A percentile compares a stretch with the other conserved stretches of the same genome.
These are phyloP conservation scores for Tineola bisselliella DNA, from an alignment of 2,888 invertebrate genomes.

Conservation along the genomic window DNA sequence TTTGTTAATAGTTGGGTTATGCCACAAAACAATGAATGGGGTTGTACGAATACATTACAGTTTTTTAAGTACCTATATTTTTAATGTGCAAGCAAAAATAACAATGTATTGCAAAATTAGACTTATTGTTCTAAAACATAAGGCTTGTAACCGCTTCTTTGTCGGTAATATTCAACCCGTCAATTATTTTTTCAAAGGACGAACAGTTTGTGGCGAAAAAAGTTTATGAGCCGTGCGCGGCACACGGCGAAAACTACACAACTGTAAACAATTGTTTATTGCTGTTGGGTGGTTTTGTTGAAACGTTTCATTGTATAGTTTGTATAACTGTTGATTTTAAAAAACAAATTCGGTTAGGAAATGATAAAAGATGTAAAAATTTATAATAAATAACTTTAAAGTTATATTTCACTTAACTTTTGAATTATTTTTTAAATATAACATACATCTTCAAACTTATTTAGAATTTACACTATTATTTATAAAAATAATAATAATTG, in stretches of 20 bases:
- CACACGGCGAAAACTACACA: not conserved
- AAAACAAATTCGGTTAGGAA: not conserved
- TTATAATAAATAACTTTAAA: too few species aligned
- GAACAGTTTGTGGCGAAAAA: constrained; percentile 1
- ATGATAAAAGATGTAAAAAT: too few species aligned
- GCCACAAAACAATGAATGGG: not conserved
- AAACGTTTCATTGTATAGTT: not conserved
- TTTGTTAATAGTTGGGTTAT: constrained; percentile 40
- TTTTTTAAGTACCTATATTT: too few species aligned
- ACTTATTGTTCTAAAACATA: not conserved
- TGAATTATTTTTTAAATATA: too few species aligned
- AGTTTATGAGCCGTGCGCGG: not conserved
- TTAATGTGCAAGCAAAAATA: not conserved
- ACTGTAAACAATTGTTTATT: constrained; percentile 11
- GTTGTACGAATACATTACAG: not conserved
- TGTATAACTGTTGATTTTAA: not conserved
- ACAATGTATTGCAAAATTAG: not conserved
- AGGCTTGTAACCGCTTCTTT: not conserved
- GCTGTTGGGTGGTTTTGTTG: not conserved
- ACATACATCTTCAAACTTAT: too few species aligned
- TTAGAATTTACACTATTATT: too few species aligned
- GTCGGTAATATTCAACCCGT: constrained; percentile 10
- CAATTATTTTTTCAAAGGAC: constrained; percentile 5
- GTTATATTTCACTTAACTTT: too few species aligned
- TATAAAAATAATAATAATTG: too few species aligned